These are phyloP conservation scores for Belonocnema kinseyi DNA, from an alignment of 1,140 invertebrate genomes.

Conservation along the genomic window DNA sequence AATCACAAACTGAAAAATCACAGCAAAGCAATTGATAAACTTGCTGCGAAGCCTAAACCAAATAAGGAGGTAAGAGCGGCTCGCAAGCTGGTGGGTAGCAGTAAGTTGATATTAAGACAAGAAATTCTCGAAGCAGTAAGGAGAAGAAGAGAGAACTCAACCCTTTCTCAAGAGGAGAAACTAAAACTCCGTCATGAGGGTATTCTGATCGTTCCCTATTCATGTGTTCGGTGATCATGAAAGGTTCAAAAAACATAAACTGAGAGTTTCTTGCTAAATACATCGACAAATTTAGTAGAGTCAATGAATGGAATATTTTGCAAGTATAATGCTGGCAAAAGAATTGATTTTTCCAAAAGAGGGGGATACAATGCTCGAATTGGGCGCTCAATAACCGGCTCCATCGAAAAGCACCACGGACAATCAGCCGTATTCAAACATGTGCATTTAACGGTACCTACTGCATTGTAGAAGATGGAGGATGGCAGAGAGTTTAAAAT, in stretches of 20 bases:
- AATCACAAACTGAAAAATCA: neutral
- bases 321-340: constrained; percentile 4
- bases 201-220: neutral
- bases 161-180: neutral
- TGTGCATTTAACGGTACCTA: neutral
- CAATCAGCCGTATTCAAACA: neutral
- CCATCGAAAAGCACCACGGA: neutral
- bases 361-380: neutral
- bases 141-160: neutral
- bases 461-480: neutral
- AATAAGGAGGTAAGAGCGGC: no score
- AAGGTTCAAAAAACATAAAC: neutral
- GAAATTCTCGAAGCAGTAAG: neutral
- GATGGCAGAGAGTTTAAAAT: neutral
- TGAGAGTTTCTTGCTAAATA: neutral
- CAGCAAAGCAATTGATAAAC: no score
- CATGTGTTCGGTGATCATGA: neutral
- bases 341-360: neutral
- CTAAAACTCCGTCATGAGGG: neutral
- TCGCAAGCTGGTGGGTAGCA: neutral
- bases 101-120: neutral
- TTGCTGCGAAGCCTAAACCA: no score
- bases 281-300: neutral
- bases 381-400: no score
- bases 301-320: no score